Base-by-base conservation (phyloP, 37 sponge, comb jelly and placozoan genomes). In the Spongilla lacustris region DNA sequence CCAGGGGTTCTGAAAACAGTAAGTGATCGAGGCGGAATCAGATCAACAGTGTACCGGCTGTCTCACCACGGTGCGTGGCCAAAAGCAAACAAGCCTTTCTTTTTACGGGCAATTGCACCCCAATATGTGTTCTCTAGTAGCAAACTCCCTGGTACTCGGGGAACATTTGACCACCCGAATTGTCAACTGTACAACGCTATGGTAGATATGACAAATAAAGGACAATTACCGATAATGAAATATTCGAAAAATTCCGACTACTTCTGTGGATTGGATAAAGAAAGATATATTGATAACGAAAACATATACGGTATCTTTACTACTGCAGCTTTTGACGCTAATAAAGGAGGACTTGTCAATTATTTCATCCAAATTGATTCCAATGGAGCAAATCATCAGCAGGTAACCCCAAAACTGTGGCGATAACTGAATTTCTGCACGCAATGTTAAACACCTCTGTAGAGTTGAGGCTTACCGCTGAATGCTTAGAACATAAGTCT, bases 11-110 rank as follows among this genome's bases (percentile, higher is more conserved):
- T 66, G 10, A 3, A 35, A 13, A 38, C 12, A 30, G 24, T 26
- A 13, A 58, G 12, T 17, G 58, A 58, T 58, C 4, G 19, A 13
- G 21, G 21, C 1, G 31, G 31, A 72, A 67, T 84, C 9, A 14
- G 23, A 9, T 66, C 75, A 1, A 33, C 76, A 66, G 75, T 73
- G 24, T 84, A 75, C 41, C 75, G 75, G 33, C 58, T 84, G 27
- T 23, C 84, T 67, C 84, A 84, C 26, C 84, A 84, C 31, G 84
- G 84, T 22, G 77, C 84, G 31, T 75, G 84, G 27, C 14, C 31
- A 0, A 28, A 33, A 24, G 84, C 77, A 66, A 84, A 84, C 49
- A 50, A 12, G 1, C 22, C 22, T 36, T 12, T 22, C 14, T 84
- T 76, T 68, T 68, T 84, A 33, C 10, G 34, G 8, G 30, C 76